Evolutionary conservation across 2,888 invertebrate species (phyloP), one percentile per base, ranked within the genome.

Genomic region (Hartigia nigra): DNA sequence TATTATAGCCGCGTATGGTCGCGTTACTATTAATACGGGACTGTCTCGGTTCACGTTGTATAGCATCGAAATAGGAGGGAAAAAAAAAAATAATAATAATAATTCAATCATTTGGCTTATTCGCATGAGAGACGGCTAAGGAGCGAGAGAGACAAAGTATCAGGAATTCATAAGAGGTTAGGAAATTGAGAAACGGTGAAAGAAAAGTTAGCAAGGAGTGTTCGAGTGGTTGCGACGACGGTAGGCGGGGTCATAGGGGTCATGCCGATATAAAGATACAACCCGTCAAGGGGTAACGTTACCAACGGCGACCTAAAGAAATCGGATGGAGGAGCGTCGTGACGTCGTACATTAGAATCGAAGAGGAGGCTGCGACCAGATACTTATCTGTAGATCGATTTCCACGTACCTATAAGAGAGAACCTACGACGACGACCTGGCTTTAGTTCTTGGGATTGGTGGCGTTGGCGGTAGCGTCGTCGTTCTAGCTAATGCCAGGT

Each of bases 1-100:
- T 23, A 72, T 81, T 80, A 77, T 77, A 74, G 82, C 72, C 80
- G 70, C 39, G 80, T 70, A 69, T 77, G 77, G 78, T 32, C 74
- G 76, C 69, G 76, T 81, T 81, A 76, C 76, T 39, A n/a, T 75
- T 74, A 77, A 77, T 78, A 74, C 37, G 74, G 77, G 70, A 72
- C 72, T 72, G 32, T 23, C 31, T 55, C 14, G 23, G 55, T 23
- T 55, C 55, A 55, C 55, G 55, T 55, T 55, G 23, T 9, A 23
- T 55, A 55, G 55, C 23, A 55, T 23, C 23, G 5, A 55, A 55
- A 23, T 55, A 2, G 14, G 14, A 55, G 9, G 35, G 4, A 9
- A 9, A 55, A 55, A 55, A 23, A 39, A 14, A 4, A 37, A 39
- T 5, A 39, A 39, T 14, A 55, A 23, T 2, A 23, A 55, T 23